Evolutionary conservation across 2,888 invertebrate genomes (phyloP).

Genomic region (Pinctada fucata): DNA sequence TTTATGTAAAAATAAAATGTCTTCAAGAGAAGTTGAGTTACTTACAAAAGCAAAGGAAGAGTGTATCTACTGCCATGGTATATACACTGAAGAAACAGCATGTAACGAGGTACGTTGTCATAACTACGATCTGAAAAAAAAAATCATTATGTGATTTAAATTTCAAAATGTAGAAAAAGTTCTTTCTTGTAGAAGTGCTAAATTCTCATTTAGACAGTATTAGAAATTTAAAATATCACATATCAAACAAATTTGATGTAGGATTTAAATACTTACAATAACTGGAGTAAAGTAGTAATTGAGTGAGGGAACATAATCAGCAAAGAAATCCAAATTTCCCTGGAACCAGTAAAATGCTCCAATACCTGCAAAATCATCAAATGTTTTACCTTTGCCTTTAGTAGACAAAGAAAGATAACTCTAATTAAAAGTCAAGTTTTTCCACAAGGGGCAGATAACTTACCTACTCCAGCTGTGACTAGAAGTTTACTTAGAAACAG

Average conservation of each 20-base stretch:
- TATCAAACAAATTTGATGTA: too few species aligned
- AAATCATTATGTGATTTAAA: background rate
- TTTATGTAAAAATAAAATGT: too few species aligned
- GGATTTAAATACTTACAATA: constrained; percentile 77
- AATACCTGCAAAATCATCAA: constrained; percentile 72
- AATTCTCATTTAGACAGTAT: too few species aligned
- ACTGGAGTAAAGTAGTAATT: constrained; percentile 91
- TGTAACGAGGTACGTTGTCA: constrained; percentile 91
- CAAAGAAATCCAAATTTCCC: constrained; percentile 73
- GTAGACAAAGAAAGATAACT: too few species aligned
- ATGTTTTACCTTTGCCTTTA: background rate
- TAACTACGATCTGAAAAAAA: constrained; percentile 81
- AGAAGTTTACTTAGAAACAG: constrained; percentile 93
- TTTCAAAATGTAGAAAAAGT: too few species aligned
- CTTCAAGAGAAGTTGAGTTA: constrained; percentile 62
- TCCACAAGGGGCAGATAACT: constrained; percentile 12
- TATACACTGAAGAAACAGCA: constrained; percentile 95
- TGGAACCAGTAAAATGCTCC: constrained; percentile 86
- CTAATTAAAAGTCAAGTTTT: background rate
- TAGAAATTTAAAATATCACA: too few species aligned
- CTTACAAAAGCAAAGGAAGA: constrained; percentile 97
- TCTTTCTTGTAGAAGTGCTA: too few species aligned
- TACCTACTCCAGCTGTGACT: constrained; percentile 87
- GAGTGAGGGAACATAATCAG: constrained; percentile 77
- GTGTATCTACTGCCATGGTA: constrained; percentile 97